Evolutionary conservation across 2,113 vertebrate genomes (phyloP).

Genomic region (Saccopteryx leptura): DNA sequence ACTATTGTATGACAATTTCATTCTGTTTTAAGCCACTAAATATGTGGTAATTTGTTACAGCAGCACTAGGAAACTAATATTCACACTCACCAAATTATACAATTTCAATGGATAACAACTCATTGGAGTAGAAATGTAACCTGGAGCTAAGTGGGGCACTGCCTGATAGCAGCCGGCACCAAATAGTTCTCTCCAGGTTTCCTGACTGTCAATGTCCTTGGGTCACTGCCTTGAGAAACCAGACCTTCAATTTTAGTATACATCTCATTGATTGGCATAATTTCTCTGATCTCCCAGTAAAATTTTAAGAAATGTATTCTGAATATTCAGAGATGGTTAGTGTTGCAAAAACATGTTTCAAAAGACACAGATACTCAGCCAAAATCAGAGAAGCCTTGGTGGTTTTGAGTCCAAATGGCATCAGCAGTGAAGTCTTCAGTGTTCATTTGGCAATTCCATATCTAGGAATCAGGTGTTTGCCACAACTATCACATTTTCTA

Average conservation of each 20-base stretch:
- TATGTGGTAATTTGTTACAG: neutral
- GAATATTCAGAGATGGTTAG: neutral
- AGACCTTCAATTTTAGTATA: conserved; percentile 26
- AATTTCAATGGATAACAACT: neutral
- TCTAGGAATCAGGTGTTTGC: neutral
- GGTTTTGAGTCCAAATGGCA: conserved; percentile 42
- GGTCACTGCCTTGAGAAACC: neutral
- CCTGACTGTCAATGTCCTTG: neutral
- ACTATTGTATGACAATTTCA: neutral
- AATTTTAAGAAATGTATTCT: conserved; percentile 9
- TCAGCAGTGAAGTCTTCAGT: neutral
- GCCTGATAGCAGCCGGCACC: neutral
- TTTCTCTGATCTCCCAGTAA: neutral
- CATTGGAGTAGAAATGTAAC: neutral
- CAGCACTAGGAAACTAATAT: neutral
- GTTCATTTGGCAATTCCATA: neutral
- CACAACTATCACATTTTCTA: conserved; percentile 23
- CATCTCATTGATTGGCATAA: neutral
- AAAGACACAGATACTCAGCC: neutral
- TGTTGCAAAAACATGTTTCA: conserved; percentile 1
- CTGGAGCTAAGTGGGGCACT: neutral
- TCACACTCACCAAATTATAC: neutral
- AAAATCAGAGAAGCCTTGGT: neutral
- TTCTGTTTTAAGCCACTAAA: neutral
- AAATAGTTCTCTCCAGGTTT: neutral